A percentile compares a stretch with the other conserved stretches of the same genome.
These are phyloP conservation scores for Lanius collurio DNA, from an alignment of 2,113 vertebrate genomes.

Conservation along the genomic window DNA sequence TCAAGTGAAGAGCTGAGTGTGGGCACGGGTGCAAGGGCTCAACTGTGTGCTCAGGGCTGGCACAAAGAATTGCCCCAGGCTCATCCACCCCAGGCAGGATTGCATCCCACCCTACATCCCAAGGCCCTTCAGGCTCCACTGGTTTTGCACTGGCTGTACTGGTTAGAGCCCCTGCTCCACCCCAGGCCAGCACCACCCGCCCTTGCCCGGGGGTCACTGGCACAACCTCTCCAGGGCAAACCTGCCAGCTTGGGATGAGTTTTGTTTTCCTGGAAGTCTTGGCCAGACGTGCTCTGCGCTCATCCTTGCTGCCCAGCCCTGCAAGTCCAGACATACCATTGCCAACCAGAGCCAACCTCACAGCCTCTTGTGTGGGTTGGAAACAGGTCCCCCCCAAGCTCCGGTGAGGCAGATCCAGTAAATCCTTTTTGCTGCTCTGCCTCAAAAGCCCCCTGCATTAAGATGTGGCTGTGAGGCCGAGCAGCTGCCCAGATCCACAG, in stretches of 20 bases:
- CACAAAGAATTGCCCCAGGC: not conserved
- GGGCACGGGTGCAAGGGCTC: fast-evolving
- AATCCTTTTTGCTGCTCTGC: not conserved
- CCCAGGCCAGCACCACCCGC: not conserved
- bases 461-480: not conserved
- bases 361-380: not conserved
- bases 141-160: not conserved
- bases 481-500: slow-evolving; percentile 4
- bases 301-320: not conserved
- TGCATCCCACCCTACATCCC: not conserved
- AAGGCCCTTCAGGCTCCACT: not conserved
- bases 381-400: not conserved
- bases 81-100: not conserved
- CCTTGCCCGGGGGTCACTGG: not conserved
- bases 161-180: not conserved
- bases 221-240: not conserved
- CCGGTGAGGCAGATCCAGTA: not conserved
- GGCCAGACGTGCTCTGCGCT: not conserved
- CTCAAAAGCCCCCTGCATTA: not conserved
- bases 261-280: not conserved
- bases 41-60: not conserved
- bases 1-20: not conserved
- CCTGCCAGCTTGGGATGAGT: not conserved
- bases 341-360: not conserved
- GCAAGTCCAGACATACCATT: not conserved